A percentile compares a stretch with the other conserved stretches of the same genome.
Conservation (phyloP, 2,888 invertebrate species). For the Tigriopus californicus region DNA sequence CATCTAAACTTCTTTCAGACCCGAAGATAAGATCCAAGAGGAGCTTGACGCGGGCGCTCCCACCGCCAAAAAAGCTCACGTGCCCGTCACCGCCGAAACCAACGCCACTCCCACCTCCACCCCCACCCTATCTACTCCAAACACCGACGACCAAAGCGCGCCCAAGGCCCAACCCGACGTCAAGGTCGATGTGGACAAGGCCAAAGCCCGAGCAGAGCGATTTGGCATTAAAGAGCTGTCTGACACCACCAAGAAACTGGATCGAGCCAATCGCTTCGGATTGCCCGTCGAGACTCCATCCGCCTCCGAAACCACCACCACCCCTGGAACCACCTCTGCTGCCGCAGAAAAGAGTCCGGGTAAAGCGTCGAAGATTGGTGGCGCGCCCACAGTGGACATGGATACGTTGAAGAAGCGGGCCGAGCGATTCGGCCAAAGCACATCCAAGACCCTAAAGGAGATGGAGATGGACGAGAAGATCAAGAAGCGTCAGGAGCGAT, state of each 20-base stretch:
- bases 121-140: constrained; percentile 4
- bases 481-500: constrained; percentile 57
- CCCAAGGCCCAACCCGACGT: not conserved
- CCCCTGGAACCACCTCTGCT: no score
- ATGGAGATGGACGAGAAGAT: constrained; percentile 36
- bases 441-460: constrained; percentile 18
- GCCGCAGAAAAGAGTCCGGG: no score
- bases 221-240: not conserved
- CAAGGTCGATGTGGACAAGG: not conserved
- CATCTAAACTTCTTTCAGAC: no score
- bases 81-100: no score
- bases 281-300: no score
- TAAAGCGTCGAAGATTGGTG: not conserved
- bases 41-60: no score
- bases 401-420: constrained; percentile 32
- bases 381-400: constrained; percentile 6
- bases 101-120: no score
- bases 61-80: no score
- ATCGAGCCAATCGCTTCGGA: constrained; percentile 47
- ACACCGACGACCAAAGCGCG: not conserved
- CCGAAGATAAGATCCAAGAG: no score
- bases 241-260: constrained; percentile 27
- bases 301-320: no score
- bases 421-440: constrained; percentile 10
- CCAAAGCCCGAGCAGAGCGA: constrained; percentile 5